Evolutionary conservation across 2,113 vertebrate species (phyloP), one percentile per base, ranked within the genome.

Genomic region (Spermophilus dauricus): DNA sequence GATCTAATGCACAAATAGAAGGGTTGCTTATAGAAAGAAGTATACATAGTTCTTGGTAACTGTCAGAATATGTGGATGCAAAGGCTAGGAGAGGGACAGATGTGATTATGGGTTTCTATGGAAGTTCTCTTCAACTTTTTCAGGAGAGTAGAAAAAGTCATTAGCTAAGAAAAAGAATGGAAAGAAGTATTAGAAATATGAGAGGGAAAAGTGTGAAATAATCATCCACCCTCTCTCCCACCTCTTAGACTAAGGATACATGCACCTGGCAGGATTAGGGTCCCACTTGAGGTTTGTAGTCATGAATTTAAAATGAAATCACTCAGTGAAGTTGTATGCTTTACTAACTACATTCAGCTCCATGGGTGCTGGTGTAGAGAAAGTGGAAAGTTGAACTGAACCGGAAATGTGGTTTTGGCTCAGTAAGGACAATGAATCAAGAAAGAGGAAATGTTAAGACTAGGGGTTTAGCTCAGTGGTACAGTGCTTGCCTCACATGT

Each of bases 301-400:
- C 83, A 94, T n/a, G 39, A 95, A 86, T 85, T 94, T 72, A 70
- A 91, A 97, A 91, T 82, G 45, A 83, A 91, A 87, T 17, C 69
- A 86, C 51, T 91, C n/a, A 80, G 42, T 83, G 96, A 56, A 24
- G 37, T 63, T 84, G 53, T 83, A 34, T 80, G n/a, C 37, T 87
- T 80, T 67, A 89, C 48, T 37, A 92, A 76, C 65, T 12, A 86
- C 84, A 89, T 81, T 97, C 65, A 85, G 73, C 39, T 81, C 75
- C 56, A 89, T 28, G 45, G 67, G 22, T 73, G 1, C 39, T 92
- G 73, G 78, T n/a, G 76, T 18, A 16, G 53, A 94, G 87, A 75
- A 77, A 76, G 69, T 65, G 4, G 45, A 61, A 89, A 48, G 11
- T 2, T 78, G 72, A 22, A 86, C 92, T 76, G 85, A 92, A 63